A percentile compares a stretch with the other conserved stretches of the same genome.
Evolutionary conservation across 2,113 vertebrate genomes (phyloP).

Genomic region (Thamnaconus septentrionalis): DNA sequence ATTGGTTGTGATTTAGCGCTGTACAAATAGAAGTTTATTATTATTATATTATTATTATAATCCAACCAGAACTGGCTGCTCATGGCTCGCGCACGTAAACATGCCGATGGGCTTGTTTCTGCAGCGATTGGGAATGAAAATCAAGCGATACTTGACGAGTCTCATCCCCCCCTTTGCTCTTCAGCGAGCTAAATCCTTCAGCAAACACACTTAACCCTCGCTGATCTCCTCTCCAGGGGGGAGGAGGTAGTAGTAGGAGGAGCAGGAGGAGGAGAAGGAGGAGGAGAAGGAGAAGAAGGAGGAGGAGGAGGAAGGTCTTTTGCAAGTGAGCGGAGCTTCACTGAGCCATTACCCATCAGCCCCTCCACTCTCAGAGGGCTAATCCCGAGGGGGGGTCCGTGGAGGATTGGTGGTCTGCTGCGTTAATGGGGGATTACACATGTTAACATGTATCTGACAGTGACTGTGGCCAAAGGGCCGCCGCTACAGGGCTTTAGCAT

Average conservation of each 20-base stretch:
- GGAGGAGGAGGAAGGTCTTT: slow-evolving; percentile 33
- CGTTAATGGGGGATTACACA: slow-evolving; percentile 79
- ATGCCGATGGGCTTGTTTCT: no score
- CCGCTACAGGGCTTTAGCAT: slow-evolving; percentile 70
- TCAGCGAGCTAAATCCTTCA: slow-evolving; percentile 39
- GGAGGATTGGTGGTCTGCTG: slow-evolving; percentile 60
- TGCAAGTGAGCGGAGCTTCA: slow-evolving; percentile 55
- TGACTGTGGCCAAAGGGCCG: slow-evolving; percentile 69
- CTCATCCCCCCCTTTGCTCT: no score
- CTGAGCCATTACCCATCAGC: slow-evolving; percentile 68
- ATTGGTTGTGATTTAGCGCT: no score
- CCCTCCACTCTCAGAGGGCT: slow-evolving; percentile 53
- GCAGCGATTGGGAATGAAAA: not conserved
- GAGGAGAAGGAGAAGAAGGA: slow-evolving; percentile 24
- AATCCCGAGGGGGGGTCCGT: slow-evolving; percentile 69
- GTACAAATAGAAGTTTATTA: no score
- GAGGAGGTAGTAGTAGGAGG: slow-evolving; percentile 11
- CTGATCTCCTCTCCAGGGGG: slow-evolving; percentile 23
- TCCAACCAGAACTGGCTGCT: no score
- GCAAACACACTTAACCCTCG: slow-evolving; percentile 52
- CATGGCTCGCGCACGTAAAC: no score
- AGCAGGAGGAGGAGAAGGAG: slow-evolving; percentile 9
- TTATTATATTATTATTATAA: no score
- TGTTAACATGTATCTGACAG: slow-evolving; percentile 76
- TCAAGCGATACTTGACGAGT: no score